Evolutionary conservation across 2,797 vertebrate genomes (phyloP).

Genomic region (Acipenser ruthenus): DNA sequence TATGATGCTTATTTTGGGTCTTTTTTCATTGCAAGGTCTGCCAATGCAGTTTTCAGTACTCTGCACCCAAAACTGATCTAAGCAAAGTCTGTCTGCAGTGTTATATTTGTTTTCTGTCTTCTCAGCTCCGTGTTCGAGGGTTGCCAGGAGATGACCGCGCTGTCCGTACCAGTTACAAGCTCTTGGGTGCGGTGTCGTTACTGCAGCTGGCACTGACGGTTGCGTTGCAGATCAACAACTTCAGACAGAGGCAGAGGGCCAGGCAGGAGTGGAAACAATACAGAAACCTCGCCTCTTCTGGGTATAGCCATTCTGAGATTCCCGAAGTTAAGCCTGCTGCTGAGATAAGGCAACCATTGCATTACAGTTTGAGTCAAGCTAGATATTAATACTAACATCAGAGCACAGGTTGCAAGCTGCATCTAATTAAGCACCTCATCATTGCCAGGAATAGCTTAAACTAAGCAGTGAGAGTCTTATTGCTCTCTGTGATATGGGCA

Average conservation of each 20-base stretch:
- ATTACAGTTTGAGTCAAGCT: too few species aligned
- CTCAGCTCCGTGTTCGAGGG: slow-evolving; percentile 60
- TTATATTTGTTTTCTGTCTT: neutral
- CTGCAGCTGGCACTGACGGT: slow-evolving; percentile 72
- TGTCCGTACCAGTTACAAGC: slow-evolving; percentile 62
- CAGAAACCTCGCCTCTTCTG: slow-evolving; percentile 55
- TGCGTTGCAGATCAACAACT: slow-evolving; percentile 65
- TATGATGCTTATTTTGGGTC: neutral
- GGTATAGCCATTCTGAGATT: slow-evolving; percentile 42
- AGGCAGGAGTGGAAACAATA: slow-evolving; percentile 76
- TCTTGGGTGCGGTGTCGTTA: slow-evolving; percentile 75
- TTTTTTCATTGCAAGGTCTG: neutral
- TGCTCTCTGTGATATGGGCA: too few species aligned
- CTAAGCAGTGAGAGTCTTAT: too few species aligned
- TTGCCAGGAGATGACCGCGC: slow-evolving; percentile 43
- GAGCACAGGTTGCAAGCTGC: too few species aligned
- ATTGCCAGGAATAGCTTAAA: too few species aligned
- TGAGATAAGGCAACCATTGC: too few species aligned
- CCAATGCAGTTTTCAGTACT: neutral
- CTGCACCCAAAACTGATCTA: neutral
- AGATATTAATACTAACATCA: too few species aligned
- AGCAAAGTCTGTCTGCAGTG: neutral
- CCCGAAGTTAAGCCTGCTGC: neutral
- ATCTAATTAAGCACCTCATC: too few species aligned
- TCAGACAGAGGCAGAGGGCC: slow-evolving; percentile 68